Conservation (phyloP, 2,888 invertebrate genomes). For the Lasioglossum zephyrum region DNA sequence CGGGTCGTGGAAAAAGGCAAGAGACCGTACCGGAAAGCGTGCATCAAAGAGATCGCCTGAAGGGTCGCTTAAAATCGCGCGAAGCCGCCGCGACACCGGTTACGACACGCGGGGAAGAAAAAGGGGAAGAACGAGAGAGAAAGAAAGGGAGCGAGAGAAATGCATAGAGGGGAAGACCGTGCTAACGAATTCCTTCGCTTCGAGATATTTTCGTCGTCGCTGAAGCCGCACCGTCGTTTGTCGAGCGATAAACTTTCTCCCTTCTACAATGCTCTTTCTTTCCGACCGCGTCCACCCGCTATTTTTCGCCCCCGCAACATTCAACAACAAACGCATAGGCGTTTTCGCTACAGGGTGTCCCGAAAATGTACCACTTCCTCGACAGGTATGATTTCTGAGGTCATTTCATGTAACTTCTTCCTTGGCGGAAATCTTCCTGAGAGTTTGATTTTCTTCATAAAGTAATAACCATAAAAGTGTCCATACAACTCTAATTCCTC, state of each 20-base stretch:
- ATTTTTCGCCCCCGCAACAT: slow-evolving; percentile 40
- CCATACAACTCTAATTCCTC: slow-evolving; percentile 89
- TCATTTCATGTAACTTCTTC: too few relatives aligned
- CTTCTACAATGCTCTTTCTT: slow-evolving; percentile 23
- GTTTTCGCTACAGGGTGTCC: slow-evolving; percentile 1
- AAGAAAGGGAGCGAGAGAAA: background rate
- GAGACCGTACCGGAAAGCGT: slow-evolving; percentile 44
- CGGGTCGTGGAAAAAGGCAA: slow-evolving; percentile 1
- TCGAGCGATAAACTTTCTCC: slow-evolving; percentile 63
- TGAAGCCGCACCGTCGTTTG: slow-evolving; percentile 57
- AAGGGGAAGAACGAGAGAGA: background rate
- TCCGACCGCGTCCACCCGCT: slow-evolving; percentile 25
- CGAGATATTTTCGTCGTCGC: slow-evolving; percentile 64
- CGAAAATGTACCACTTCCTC: too few relatives aligned
- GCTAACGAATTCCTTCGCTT: slow-evolving; percentile 62
- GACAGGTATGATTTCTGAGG: too few relatives aligned
- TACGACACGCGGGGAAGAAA: slow-evolving; percentile 37
- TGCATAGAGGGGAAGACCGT: background rate
- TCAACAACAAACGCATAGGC: slow-evolving; percentile 19
- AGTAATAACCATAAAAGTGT: slow-evolving; percentile 87
- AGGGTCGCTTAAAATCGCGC: slow-evolving; percentile 56
- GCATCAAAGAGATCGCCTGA: slow-evolving; percentile 52
- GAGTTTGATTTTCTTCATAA: slow-evolving; percentile 86
- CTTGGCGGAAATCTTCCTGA: slow-evolving; percentile 80
- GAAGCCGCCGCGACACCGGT: slow-evolving; percentile 42